Evolutionary conservation across 2,888 invertebrate species (phyloP).

Genomic region (Helobdella robusta): DNA sequence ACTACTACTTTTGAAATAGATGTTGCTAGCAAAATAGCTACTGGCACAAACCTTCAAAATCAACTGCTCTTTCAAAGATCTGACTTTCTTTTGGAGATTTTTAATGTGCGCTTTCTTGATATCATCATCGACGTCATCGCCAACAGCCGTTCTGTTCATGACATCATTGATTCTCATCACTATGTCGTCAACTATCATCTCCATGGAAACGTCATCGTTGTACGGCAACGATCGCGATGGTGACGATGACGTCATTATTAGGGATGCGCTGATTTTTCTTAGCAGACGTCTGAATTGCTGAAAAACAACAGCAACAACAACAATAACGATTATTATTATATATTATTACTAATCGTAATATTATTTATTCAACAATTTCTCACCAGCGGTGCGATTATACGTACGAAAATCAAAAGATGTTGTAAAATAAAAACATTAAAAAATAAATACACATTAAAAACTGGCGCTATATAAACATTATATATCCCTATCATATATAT

Average conservation of each 20-base stretch:
- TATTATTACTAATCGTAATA: too few species aligned
- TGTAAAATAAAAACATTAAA: too few species aligned
- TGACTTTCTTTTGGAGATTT: conserved; percentile 71
- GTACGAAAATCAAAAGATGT: too few species aligned
- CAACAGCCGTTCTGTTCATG: neutral
- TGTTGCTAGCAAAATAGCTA: neutral
- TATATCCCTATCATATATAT: too few species aligned
- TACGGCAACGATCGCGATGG: too few species aligned
- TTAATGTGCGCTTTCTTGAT: conserved; percentile 80
- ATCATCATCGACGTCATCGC: conserved; percentile 65
- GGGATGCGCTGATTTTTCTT: conserved; percentile 68
- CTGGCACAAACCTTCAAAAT: conserved; percentile 62
- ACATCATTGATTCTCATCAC: conserved; percentile 54
- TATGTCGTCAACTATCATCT: conserved; percentile 72
- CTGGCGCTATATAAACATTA: too few species aligned
- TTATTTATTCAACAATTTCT: too few species aligned
- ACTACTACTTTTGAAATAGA: neutral
- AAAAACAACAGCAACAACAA: neutral
- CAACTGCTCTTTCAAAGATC: conserved; percentile 76
- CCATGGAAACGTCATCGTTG: conserved; percentile 68
- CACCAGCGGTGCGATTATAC: too few species aligned
- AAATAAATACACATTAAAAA: too few species aligned
- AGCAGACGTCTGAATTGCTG: conserved; percentile 59
- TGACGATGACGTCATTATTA: too few species aligned
- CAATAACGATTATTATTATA: too few species aligned